Evolutionary conservation across 30 jellyfish, hydroid and myxozoan species (phyloP), one percentile per base, ranked within the genome.

Genomic region (Nemopilema nomurai): DNA sequence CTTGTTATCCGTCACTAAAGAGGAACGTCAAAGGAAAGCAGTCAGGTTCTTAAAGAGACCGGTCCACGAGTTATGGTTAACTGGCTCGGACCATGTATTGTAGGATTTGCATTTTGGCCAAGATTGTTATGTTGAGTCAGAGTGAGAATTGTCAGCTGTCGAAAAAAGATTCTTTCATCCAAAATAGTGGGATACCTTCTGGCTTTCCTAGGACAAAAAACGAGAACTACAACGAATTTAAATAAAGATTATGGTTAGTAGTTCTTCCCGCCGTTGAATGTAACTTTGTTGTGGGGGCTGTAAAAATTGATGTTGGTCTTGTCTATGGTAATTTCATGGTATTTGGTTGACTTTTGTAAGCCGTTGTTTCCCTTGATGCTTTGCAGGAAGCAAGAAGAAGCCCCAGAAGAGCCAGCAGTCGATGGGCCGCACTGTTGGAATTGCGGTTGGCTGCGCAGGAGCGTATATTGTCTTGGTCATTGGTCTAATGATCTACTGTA

Each of bases 391-490:
- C 18, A 72, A 62, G 8, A 84, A 80, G 50, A 68, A 32, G 18
- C 73, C 82, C 29, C 18, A 41, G 25, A 80, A 80, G 52, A 84
- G 80, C 18, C 94, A 90, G 27, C 90, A 71, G 49, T 76, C 96
- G 17, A 93, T 93, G 98, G 96, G 96, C 28, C 96, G 96, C 51
- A 93, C 98, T 13, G 91, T 93, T 27, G 98, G 94, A 1, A 93
- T 93, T 33, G 98, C 98, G 24, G 98, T 93, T 50, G 98, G 98
- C 57, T 93, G 98, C 72, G 98, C 98, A 31, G 98, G 98, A 66
- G 98, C 96, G 21, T 93, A 93, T 67, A 93, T 93, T 57, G 67
- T 93, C 0, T 77, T 93, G 49, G 98, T 93, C 32, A 84, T 93
- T 83, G 98, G 98, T 31, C 70, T 93, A 52, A 93, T 93, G 98